Evolutionary conservation across 2,113 vertebrate species (phyloP).

Genomic region (Elgaria multicarinata): DNA sequence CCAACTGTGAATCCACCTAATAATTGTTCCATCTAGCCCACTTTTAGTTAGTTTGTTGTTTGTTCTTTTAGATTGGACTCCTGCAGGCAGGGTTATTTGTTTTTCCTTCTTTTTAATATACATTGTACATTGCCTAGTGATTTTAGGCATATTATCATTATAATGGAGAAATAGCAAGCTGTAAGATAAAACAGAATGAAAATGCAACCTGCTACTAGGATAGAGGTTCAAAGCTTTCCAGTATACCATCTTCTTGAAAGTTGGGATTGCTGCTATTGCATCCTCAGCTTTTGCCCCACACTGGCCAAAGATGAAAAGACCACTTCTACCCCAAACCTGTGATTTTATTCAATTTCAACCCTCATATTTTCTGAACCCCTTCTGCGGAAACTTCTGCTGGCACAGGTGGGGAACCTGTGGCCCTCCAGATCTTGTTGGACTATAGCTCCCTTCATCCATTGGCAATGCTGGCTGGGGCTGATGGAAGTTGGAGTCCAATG

Average conservation of each 20-base stretch:
- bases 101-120: background rate
- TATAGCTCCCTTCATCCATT: no score
- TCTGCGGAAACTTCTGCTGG: background rate
- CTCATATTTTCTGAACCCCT: background rate
- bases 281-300: background rate
- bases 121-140: background rate
- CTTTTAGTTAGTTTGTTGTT: no score
- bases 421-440: background rate
- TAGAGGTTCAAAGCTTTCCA: background rate
- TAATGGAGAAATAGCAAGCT: background rate
- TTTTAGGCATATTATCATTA: background rate
- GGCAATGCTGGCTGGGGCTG: background rate
- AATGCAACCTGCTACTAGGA: background rate
- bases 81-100: background rate
- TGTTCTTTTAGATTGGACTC: background rate
- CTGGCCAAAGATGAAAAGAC: background rate
- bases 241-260: background rate
- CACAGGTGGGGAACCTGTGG: background rate
- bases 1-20: no score
- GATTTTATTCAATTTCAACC: background rate
- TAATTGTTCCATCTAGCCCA: no score
- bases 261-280: background rate
- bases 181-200: background rate
- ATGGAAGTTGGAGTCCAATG: background rate
- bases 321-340: background rate